phyloP scores from a whole-genome alignment of 2,113 vertebrate genomes.

The Varanus komodoensis region DNA sequence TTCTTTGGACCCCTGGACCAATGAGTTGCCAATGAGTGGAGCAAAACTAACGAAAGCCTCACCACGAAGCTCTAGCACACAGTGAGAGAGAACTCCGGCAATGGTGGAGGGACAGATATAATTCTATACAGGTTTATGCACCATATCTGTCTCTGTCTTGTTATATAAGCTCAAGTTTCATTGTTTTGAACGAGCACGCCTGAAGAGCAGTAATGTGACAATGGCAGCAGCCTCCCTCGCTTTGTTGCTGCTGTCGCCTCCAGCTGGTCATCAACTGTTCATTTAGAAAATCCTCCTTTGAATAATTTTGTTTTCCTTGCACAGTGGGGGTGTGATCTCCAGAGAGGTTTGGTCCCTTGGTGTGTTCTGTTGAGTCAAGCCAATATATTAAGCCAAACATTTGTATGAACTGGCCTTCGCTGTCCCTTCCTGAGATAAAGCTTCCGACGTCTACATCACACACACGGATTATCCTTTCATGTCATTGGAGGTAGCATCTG shows the following conservation, averaged over 20 bases:
- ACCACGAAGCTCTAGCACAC: not conserved
- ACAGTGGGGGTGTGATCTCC: slow-evolving; percentile 31
- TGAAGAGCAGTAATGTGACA: not conserved
- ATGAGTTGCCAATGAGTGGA: not conserved
- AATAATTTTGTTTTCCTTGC: slow-evolving; percentile 55
- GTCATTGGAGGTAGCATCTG: not conserved
- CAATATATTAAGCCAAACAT: slow-evolving; percentile 16
- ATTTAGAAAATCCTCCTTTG: slow-evolving; percentile 52
- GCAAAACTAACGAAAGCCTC: not conserved
- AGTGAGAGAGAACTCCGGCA: not conserved
- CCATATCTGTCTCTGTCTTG: slow-evolving; percentile 1
- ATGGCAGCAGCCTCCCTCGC: not conserved
- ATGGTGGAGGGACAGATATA: not conserved
- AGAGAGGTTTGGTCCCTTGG: slow-evolving; percentile 42
- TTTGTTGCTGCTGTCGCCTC: slow-evolving; percentile 31
- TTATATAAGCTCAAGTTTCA: not conserved
- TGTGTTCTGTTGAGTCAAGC: slow-evolving; percentile 29
- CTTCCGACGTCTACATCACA: slow-evolving; percentile 15
- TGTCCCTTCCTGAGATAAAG: slow-evolving; percentile 2
- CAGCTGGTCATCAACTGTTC: slow-evolving; percentile 43
- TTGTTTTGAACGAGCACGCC: slow-evolving; percentile 1
- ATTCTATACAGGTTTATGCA: not conserved
- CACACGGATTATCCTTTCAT: slow-evolving; percentile 1
- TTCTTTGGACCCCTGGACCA: not conserved
- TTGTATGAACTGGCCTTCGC: slow-evolving; percentile 14